phyloP scores from a whole-genome alignment of 2,888 invertebrate species.

The Subacronicta megacephala region DNA sequence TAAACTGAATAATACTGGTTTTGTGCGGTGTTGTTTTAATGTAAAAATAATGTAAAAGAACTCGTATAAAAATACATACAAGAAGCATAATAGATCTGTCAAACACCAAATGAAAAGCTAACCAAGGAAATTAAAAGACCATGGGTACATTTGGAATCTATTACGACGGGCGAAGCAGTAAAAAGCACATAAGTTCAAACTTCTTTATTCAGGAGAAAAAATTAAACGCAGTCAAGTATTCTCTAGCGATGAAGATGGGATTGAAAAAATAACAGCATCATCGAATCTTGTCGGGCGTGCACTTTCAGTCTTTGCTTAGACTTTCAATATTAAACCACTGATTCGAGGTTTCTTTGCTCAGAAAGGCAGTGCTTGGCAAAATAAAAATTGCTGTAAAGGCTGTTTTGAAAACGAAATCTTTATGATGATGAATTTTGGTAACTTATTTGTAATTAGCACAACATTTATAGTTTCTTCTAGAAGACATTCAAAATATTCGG shows the following conservation, averaged over 20 bases:
- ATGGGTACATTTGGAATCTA: background rate
- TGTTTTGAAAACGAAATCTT: constrained; percentile 13
- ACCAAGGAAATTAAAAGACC: background rate
- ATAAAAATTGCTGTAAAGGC: constrained; percentile 13
- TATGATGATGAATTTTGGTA: constrained; percentile 1
- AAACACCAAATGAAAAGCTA: too few relatives aligned
- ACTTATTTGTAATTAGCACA: background rate
- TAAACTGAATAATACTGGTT: too few relatives aligned
- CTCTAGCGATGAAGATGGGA: constrained; percentile 53
- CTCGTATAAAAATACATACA: background rate
- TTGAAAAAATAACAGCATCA: constrained; percentile 40
- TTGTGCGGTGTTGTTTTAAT: too few relatives aligned
- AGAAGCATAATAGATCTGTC: background rate
- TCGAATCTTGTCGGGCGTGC: constrained; percentile 36
- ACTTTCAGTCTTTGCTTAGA: constrained; percentile 36
- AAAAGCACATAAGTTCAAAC: constrained; percentile 11
- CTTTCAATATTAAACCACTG: constrained; percentile 31
- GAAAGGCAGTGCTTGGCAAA: constrained; percentile 7
- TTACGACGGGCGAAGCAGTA: background rate
- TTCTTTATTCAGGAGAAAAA: constrained; percentile 18
- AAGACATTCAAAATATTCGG: too few relatives aligned
- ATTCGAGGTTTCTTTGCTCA: constrained; percentile 7
- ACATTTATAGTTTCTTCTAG: too few relatives aligned
- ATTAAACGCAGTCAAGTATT: constrained; percentile 44
- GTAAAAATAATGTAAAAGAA: too few relatives aligned